A percentile compares a stretch with the other conserved stretches of the same genome.
These are phyloP conservation scores for Drosophila pruinosa DNA, from an alignment of 1,140 invertebrate species.

Conservation along the genomic window DNA sequence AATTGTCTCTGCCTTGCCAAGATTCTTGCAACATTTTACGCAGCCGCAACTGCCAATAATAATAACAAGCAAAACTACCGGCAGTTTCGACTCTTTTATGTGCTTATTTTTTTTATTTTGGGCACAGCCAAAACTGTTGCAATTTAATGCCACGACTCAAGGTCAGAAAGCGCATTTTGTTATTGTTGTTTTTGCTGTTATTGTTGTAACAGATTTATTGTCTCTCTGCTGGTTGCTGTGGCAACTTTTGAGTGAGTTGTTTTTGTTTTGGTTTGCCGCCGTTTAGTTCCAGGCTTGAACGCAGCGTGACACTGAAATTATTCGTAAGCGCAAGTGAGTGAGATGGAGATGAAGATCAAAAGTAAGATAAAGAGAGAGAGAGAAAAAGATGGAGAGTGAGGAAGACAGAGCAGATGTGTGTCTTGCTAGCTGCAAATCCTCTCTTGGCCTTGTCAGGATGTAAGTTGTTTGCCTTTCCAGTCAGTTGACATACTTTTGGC, in stretches of 20 bases:
- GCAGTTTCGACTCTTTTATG: not conserved
- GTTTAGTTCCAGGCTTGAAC: slow-evolving; percentile 24
- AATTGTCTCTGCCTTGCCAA: not conserved
- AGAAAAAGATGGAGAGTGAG: not conserved
- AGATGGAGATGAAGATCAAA: not conserved
- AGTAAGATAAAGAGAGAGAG: not conserved
- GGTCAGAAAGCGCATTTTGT: slow-evolving; percentile 53
- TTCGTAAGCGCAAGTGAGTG: slow-evolving; percentile 6
- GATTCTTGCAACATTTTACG: slow-evolving; percentile 63
- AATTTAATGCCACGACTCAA: slow-evolving; percentile 64
- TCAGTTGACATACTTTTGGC: slow-evolving; percentile 55
- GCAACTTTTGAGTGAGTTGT: slow-evolving; percentile 30
- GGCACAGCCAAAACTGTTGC: slow-evolving; percentile 38
- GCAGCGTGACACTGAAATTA: slow-evolving; percentile 66
- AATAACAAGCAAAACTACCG: slow-evolving; percentile 21
- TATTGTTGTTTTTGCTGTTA: slow-evolving; percentile 34
- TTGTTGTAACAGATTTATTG: slow-evolving; percentile 54
- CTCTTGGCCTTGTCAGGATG: slow-evolving; percentile 56
- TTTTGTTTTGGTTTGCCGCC: slow-evolving; percentile 34
- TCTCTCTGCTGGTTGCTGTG: slow-evolving; percentile 11
- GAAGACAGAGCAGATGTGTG: slow-evolving; percentile 6
- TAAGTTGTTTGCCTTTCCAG: slow-evolving; percentile 30
- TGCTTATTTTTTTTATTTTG: slow-evolving; percentile 9
- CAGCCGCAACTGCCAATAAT: slow-evolving; percentile 39
- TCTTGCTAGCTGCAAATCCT: slow-evolving; percentile 27